Percentiles rank a stretch among this genome's conserved stretches.
phyloP scores from a whole-genome alignment of 2,113 vertebrate genomes.

The Thermophis baileyi region DNA sequence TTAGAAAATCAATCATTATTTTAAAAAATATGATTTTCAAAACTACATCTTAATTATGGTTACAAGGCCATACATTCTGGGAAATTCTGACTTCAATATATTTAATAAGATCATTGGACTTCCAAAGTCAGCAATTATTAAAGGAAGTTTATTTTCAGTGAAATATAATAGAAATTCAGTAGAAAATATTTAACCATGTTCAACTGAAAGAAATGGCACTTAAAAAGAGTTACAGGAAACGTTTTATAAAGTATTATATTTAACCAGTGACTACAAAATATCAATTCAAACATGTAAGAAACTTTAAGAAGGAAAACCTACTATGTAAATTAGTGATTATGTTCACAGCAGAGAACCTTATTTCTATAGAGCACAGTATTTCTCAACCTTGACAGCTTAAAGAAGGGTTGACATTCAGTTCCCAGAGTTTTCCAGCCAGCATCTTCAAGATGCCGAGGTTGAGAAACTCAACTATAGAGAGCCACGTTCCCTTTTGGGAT shows the following conservation, averaged over 20 bases:
- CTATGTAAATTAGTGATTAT: background rate
- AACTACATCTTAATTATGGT: constrained; percentile 43
- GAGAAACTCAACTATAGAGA: background rate
- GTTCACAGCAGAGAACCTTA: background rate
- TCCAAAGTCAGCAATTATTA: background rate
- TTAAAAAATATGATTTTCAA: constrained; percentile 16
- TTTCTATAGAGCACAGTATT: background rate
- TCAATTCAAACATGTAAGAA: background rate
- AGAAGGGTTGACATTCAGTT: background rate
- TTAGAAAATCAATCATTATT: background rate
- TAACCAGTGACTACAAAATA: background rate
- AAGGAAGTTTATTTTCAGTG: background rate
- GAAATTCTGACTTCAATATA: constrained; percentile 58
- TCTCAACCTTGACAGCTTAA: background rate
- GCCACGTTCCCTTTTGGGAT: background rate
- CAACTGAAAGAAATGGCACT: background rate
- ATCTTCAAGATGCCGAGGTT: background rate
- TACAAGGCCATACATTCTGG: constrained; percentile 49
- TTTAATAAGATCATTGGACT: background rate
- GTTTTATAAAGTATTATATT: background rate
- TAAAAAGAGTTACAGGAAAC: background rate
- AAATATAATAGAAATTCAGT: background rate
- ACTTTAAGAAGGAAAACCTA: background rate
- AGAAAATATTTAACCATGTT: background rate
- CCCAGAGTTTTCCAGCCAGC: background rate